These are phyloP conservation scores for Myotis daubentonii DNA, from an alignment of 2,797 vertebrate genomes.

Conservation along the genomic window DNA sequence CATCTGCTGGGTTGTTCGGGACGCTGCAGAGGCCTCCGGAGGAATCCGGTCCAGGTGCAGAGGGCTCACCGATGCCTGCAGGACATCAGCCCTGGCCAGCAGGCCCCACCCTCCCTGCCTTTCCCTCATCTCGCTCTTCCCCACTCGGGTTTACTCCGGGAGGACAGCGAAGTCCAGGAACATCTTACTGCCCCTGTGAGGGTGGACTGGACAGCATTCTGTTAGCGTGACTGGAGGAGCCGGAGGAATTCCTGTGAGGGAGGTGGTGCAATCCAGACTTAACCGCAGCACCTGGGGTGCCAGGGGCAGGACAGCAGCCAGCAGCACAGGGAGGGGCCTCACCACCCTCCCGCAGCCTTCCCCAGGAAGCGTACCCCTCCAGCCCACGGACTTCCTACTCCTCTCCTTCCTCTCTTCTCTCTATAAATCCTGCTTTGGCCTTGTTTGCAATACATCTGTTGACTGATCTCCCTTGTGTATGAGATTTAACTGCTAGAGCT, in stretches of 20 bases:
- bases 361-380: neutral
- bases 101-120: neutral
- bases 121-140: neutral
- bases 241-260: neutral
- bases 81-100: neutral
- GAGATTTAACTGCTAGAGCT: neutral
- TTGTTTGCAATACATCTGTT: neutral
- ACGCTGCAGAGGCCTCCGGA: neutral
- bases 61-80: neutral
- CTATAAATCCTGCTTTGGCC: neutral
- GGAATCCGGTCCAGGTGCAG: neutral
- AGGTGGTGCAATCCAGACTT: neutral
- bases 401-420: neutral
- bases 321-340: neutral
- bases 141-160: neutral
- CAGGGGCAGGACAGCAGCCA: neutral
- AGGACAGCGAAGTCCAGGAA: neutral
- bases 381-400: neutral
- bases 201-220: neutral
- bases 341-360: rapidly evolving
- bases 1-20: neutral
- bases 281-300: too few species aligned
- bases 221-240: neutral
- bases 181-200: neutral
- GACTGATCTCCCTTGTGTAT: neutral